These are phyloP conservation scores for Seriola dumerili DNA, from an alignment of 2,113 vertebrate genomes.

Conservation along the genomic window DNA sequence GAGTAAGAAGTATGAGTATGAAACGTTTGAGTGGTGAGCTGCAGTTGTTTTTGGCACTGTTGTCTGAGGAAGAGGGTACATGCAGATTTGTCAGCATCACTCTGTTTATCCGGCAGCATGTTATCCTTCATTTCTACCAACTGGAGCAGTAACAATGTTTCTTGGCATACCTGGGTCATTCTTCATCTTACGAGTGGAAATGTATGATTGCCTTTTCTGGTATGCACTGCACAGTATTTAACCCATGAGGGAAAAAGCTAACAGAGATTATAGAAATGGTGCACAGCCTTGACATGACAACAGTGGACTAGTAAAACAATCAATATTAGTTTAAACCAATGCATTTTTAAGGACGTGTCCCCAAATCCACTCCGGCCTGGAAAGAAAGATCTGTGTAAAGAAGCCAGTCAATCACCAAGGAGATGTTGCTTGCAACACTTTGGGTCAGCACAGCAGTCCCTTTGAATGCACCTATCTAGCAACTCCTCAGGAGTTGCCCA, in stretches of 20 bases:
- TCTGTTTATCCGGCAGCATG: slow-evolving; percentile 35
- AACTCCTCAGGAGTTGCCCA: slow-evolving; percentile 64
- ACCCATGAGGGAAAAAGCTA: slow-evolving; percentile 47
- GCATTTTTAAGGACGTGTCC: slow-evolving; percentile 16
- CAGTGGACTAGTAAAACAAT: slow-evolving; percentile 59
- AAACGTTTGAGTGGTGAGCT: slow-evolving; percentile 22
- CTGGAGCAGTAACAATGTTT: not conserved
- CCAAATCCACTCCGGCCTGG: slow-evolving; percentile 21
- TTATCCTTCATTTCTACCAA: slow-evolving; percentile 42
- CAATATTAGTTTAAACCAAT: slow-evolving; percentile 61
- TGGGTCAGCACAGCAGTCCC: slow-evolving; percentile 64
- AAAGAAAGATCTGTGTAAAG: slow-evolving; percentile 46
- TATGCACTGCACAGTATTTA: slow-evolving; percentile 59
- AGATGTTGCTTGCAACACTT: slow-evolving; percentile 64
- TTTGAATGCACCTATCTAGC: slow-evolving; percentile 45
- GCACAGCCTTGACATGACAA: slow-evolving; percentile 71
- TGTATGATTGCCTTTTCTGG: slow-evolving; percentile 28
- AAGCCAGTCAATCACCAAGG: slow-evolving; percentile 22
- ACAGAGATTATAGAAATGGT: slow-evolving; percentile 67
- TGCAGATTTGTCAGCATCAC: slow-evolving; percentile 51
- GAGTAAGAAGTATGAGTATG: not conserved
- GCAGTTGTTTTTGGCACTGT: slow-evolving; percentile 72
- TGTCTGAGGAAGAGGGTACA: slow-evolving; percentile 53
- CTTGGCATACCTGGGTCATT: slow-evolving; percentile 22
- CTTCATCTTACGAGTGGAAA: slow-evolving; percentile 37